These are phyloP conservation scores for Invenusta paracnida DNA, from an alignment of 2,888 invertebrate species.

Conservation along the genomic window DNA sequence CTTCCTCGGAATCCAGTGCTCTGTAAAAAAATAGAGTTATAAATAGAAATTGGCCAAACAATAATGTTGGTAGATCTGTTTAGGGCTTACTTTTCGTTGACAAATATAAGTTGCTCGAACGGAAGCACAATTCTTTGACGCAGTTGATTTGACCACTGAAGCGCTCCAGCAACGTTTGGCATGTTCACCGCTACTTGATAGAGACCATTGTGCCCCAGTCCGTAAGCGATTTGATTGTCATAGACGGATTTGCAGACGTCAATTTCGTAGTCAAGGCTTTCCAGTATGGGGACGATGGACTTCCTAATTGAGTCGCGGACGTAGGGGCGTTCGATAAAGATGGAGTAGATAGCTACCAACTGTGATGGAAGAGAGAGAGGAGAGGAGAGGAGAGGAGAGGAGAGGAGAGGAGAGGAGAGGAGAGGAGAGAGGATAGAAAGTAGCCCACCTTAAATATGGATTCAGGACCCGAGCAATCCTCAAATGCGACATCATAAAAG, in stretches of 20 bases:
- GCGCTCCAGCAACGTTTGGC: constrained; percentile 31
- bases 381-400: neutral
- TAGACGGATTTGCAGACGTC: constrained; percentile 24
- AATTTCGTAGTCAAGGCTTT: constrained; percentile 18
- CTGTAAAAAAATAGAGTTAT: neutral
- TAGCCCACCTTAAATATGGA: constrained; percentile 36
- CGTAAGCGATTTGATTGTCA: constrained; percentile 11
- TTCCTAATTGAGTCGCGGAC: constrained; percentile 24
- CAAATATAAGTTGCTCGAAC: constrained; percentile 25
- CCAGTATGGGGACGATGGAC: neutral
- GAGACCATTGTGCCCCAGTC: neutral
- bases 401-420: neutral
- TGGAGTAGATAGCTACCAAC: constrained; percentile 37
- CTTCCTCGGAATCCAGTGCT: neutral
- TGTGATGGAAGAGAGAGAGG: neutral
- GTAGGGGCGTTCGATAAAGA: constrained; percentile 14
- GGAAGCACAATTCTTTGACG: neutral
- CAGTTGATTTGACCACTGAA: constrained; percentile 30
- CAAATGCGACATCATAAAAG: constrained; percentile 37
- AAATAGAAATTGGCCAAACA: too few species aligned
- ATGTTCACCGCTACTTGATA: constrained; percentile 23
- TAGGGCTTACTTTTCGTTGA: constrained; percentile 28
- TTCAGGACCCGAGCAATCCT: constrained; percentile 41
- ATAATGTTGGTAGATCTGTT: too few species aligned
- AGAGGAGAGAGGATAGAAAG: neutral